Percentiles rank a stretch among this genome's conserved stretches.
Conservation (phyloP, 2,888 invertebrate genomes). For the Galerucella calmariensis region DNA sequence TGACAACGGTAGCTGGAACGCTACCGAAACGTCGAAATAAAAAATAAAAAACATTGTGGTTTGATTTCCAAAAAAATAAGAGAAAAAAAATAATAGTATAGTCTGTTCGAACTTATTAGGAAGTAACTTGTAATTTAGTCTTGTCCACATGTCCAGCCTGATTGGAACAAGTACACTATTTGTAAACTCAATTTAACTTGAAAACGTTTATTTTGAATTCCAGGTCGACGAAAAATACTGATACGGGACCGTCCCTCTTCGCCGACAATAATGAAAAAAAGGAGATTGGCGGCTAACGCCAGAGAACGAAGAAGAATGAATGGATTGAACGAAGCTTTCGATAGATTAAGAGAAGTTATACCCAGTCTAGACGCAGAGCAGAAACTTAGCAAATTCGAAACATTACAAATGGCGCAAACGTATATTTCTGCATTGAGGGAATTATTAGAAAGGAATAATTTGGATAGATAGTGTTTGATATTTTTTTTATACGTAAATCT, state of each 20-base stretch:
- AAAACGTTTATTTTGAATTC: background rate
- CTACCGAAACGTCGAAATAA: too few species aligned
- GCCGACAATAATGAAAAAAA: slow-evolving; percentile 69
- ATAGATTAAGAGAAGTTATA: slow-evolving; percentile 75
- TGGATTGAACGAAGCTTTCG: slow-evolving; percentile 79
- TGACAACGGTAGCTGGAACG: too few species aligned
- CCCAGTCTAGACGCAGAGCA: slow-evolving; percentile 76
- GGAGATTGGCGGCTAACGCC: slow-evolving; percentile 78
- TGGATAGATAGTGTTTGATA: slow-evolving; percentile 45
- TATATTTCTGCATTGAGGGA: slow-evolving; percentile 78
- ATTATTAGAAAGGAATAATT: slow-evolving; percentile 64
- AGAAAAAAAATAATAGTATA: too few species aligned
- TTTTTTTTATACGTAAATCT: background rate
- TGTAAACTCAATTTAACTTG: background rate
- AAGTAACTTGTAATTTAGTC: too few species aligned
- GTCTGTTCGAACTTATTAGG: too few species aligned
- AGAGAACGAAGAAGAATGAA: slow-evolving; percentile 79
- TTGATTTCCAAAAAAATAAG: too few species aligned
- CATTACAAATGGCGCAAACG: slow-evolving; percentile 82
- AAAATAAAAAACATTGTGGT: too few species aligned
- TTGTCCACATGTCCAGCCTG: too few species aligned
- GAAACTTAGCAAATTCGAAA: slow-evolving; percentile 80
- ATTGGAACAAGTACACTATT: too few species aligned
- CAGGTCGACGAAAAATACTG: slow-evolving; percentile 50
- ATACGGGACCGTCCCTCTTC: slow-evolving; percentile 58